Percentiles rank a stretch among this genome's conserved stretches.
These are phyloP conservation scores for Cyprinodon diabolis DNA, from an alignment of 2,797 vertebrate genomes.

Conservation along the genomic window DNA sequence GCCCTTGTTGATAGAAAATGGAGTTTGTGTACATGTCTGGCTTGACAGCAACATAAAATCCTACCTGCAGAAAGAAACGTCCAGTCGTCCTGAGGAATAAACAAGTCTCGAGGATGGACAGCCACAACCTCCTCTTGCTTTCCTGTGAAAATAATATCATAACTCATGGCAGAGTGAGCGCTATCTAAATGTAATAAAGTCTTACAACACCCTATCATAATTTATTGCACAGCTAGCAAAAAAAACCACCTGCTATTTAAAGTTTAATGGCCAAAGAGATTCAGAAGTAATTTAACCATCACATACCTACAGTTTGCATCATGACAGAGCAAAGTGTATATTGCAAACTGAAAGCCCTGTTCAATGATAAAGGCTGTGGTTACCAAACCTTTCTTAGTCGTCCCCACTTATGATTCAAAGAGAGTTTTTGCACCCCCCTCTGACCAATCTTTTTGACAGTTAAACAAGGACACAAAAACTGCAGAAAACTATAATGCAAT, in stretches of 20 bases:
- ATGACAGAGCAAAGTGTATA: not conserved
- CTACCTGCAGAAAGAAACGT: conserved; percentile 91
- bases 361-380: too few species aligned
- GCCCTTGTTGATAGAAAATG: not conserved
- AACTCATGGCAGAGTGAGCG: not conserved
- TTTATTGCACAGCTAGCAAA: not conserved
- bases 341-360: not conserved
- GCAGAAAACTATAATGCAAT: too few species aligned
- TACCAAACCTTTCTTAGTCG: too few species aligned
- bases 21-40: too few species aligned
- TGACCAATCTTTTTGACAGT: too few species aligned
- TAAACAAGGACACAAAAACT: too few species aligned
- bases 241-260: not conserved
- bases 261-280: not conserved
- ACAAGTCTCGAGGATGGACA: conserved; percentile 87
- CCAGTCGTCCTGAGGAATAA: conserved; percentile 84
- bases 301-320: not conserved
- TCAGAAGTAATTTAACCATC: not conserved
- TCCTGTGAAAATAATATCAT: conserved; percentile 72
- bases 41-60: not conserved
- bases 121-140: conserved; percentile 79
- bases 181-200: not conserved
- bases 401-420: too few species aligned
- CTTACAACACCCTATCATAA: not conserved
- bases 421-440: too few species aligned